Evolutionary conservation across 2,888 invertebrate species (phyloP).

Genomic region (Acanthococcus lagerstroemiae): DNA sequence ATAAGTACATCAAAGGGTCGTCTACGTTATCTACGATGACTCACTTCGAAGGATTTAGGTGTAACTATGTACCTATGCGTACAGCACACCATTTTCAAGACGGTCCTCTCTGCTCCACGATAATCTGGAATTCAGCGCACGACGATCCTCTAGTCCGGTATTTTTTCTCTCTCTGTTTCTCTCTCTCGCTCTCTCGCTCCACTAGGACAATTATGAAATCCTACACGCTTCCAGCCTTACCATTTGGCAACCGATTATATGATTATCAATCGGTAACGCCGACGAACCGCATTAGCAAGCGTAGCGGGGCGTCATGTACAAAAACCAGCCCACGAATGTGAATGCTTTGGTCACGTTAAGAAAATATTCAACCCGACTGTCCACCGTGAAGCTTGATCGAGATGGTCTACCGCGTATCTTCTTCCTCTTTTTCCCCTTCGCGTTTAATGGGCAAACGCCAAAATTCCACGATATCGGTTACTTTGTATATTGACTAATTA

Average conservation of each 20-base stretch:
- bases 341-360: too few species aligned
- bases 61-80: background rate
- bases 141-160: conserved; percentile 8
- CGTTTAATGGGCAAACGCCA: too few species aligned
- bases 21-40: conserved; percentile 6
- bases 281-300: too few species aligned
- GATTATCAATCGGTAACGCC: conserved; percentile 11
- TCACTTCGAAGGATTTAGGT: background rate
- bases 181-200: conserved; percentile 17
- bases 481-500: too few species aligned
- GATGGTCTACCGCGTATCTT: too few species aligned
- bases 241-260: conserved; percentile 8
- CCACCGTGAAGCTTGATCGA: too few species aligned
- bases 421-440: too few species aligned
- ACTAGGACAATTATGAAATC: conserved; percentile 2
- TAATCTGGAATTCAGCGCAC: conserved; percentile 14
- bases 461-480: too few species aligned
- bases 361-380: too few species aligned
- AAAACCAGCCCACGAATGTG: too few species aligned
- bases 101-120: background rate
- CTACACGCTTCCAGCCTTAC: conserved; percentile 11
- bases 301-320: too few species aligned
- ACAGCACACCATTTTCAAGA: background rate
- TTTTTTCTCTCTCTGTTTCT: conserved; percentile 21
- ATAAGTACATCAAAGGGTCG: conserved; percentile 2